Base-by-base conservation (phyloP, 2,113 vertebrate species). In the Alectura lathami region DNA sequence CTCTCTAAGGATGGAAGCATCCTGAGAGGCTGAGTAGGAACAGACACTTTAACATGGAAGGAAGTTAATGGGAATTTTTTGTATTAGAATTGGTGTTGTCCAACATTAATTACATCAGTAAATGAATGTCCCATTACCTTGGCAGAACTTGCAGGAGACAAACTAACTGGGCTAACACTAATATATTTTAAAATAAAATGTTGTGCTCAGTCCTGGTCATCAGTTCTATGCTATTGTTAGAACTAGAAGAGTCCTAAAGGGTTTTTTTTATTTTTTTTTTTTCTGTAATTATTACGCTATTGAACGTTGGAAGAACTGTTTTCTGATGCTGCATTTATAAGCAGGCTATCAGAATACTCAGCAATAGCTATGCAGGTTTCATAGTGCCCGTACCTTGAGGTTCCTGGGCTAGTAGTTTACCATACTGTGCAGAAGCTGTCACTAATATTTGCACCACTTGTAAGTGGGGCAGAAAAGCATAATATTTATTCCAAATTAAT, bases 401-500 rank as follows among this genome's bases (percentile, higher is more conserved):
- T 80, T 67, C 54, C 63, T 30, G 50, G 36, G 24, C 24, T 51
- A 74, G 67, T 53, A 40, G 88, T 68, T 86, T 77, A 77, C 47
- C 73, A 18, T 24, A 70, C 8, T 21, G 48, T 40, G 43, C 64
- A 91, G 76, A 88, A 74, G 68, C 76, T 68, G 68, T 68, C 85
- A 68, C 47, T 91, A 45, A 29, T 63, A 88, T 68, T 40, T 86
- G 51, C 56, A 64, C 59, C 23, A 73, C 23, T 70, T 93, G 1
- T 29, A 70, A 51, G 34, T 63, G 36, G 85, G 75, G 27, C 14
- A 74, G 64, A 91, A 89, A 82, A 36, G 76, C 38, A 57, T 78
- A 74, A 74, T 85, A 69, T 70, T 89, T 93, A 94, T 85, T 88
- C 36, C 59, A 83, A 63, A 48, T 70, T 76, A 87, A 75, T 66